Base-by-base conservation (phyloP, 2,113 vertebrate genomes). In the Chloropsis cyanopogon region DNA sequence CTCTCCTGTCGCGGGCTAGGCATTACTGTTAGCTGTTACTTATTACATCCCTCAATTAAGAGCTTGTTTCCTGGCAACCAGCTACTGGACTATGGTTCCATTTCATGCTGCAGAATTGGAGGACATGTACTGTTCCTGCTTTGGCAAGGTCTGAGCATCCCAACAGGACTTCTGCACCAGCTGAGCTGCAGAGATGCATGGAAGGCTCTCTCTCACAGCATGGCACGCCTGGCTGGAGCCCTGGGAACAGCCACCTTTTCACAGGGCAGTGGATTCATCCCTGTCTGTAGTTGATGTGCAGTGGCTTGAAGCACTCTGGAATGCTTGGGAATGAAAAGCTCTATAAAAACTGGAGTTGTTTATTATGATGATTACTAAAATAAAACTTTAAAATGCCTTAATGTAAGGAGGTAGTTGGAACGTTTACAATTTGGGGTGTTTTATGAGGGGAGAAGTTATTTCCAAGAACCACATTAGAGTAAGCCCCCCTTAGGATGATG, bases 401-500 rank as follows among this genome's bases (percentile, higher is more conserved):
- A 28, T 41, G 46, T 63, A 65, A 61, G 59, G 91, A 94, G 50
- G 46, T 87, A 20, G 7, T 37, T 90, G 84, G 78, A 54, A 80
- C 26, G 50, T 76, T 95, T 95, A 82, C 61, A 61, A 19, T 61
- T 50, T 14, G 3, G 73, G 59, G 46, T 69, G 54, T 61, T 97
- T 96, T 85, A 95, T 47, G 63, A 91, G 63, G 26, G 70, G 23
- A 79, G 63, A 82, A 87, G 46, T 68, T 68, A 57, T 85, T 96
- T 95, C 93, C 93, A 94, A 85, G 84, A 92, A 66, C 46, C 26
- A 50, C 80, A 31, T 80, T 85, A 87, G 20, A 85, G 25, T 84
- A 76, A 92, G 41, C 91, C 37, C 35, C 46, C 50, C 70, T 65
- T 50, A 95, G 73, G 63, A 89, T 3, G 4, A 83, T 60, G 86